Evolutionary conservation across 2,797 vertebrate genomes (phyloP).

Genomic region (Muscicapa comitata): DNA sequence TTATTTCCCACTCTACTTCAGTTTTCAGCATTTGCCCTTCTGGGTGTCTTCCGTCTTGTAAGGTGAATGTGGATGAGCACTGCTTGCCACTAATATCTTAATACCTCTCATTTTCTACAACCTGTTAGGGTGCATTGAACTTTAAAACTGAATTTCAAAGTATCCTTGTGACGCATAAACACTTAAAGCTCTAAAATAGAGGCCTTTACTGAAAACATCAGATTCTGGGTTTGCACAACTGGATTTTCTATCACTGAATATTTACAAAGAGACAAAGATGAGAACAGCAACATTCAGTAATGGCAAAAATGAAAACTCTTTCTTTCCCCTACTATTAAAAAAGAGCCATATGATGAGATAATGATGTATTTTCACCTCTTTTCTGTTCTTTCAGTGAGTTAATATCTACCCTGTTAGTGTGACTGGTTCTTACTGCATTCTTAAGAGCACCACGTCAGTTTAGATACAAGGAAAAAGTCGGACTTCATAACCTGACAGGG

Average conservation of each 20-base stretch:
- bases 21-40: not conserved
- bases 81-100: not conserved
- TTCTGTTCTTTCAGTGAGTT: not conserved
- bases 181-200: not conserved
- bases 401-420: not conserved
- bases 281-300: not conserved
- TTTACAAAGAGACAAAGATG: not conserved
- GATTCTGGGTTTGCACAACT: not conserved
- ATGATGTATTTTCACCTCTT: not conserved
- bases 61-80: not conserved
- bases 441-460: accelerated
- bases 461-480: not conserved
- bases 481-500: not conserved
- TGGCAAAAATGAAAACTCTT: not conserved
- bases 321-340: not conserved
- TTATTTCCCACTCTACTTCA: not conserved
- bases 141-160: not conserved
- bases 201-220: not conserved
- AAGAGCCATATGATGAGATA: not conserved
- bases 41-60: not conserved
- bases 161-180: not conserved
- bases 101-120: not conserved
- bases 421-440: not conserved
- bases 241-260: not conserved
- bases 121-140: not conserved